Evolutionary conservation across 1,140 invertebrate genomes (phyloP).

Genomic region (Drosophila sturtevanti): DNA sequence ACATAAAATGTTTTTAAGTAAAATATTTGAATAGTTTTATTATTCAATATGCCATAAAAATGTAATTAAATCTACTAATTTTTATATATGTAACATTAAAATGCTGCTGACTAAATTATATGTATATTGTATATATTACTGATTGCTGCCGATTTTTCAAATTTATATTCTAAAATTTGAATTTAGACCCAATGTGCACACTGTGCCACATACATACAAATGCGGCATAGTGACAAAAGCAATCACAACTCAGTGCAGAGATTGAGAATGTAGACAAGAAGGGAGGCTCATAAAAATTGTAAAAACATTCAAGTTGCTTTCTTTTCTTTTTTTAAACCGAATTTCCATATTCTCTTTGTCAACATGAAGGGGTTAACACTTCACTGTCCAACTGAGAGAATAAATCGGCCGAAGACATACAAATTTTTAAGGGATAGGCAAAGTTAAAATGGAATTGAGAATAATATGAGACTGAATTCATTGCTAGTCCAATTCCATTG

Average conservation of each 20-base stretch:
- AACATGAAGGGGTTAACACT: not conserved
- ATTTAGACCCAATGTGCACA: not conserved
- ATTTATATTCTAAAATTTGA: not conserved
- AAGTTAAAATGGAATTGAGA: too few species aligned
- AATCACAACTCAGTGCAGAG: constrained; percentile 55
- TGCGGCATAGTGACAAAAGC: constrained; percentile 41
- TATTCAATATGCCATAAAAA: too few species aligned
- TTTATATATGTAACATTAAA: too few species aligned
- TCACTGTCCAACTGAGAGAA: too few species aligned
- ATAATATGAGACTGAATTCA: not conserved
- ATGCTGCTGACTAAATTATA: too few species aligned
- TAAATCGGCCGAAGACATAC: too few species aligned
- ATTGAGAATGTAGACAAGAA: constrained; percentile 25
- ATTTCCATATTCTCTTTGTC: not conserved
- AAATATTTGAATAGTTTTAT: too few species aligned
- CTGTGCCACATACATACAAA: not conserved
- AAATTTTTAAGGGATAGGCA: too few species aligned
- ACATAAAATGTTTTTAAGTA: too few species aligned
- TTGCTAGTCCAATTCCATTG: not conserved
- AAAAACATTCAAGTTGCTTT: constrained; percentile 38
- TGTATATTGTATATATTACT: too few species aligned
- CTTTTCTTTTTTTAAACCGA: not conserved
- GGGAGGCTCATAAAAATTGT: constrained; percentile 64
- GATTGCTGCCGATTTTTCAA: too few species aligned
- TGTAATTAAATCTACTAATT: too few species aligned